Conservation (phyloP, 2,113 vertebrate genomes). For the Sylvietta virens region DNA sequence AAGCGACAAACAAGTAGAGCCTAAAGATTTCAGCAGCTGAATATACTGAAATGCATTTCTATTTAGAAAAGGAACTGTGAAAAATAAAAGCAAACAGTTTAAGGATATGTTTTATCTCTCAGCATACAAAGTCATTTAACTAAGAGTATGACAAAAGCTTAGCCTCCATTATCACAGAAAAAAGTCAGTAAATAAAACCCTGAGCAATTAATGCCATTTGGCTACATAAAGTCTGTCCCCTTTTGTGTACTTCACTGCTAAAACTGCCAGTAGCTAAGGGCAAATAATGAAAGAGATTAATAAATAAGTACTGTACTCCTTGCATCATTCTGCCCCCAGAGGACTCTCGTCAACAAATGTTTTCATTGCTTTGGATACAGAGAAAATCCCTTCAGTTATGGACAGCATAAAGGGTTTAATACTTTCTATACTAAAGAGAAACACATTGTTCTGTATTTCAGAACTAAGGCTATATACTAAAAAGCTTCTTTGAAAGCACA, state of each 20-base stretch:
- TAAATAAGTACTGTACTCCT: not conserved
- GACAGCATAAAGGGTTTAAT: not conserved
- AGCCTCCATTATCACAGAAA: not conserved
- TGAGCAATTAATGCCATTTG: not conserved
- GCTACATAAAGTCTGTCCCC: not conserved
- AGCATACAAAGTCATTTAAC: not conserved
- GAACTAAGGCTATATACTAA: not conserved
- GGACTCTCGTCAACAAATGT: not conserved
- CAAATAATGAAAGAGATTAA: not conserved
- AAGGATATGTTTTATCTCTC: not conserved
- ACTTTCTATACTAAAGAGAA: not conserved
- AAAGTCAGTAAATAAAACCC: not conserved
- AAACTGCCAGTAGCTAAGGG: not conserved
- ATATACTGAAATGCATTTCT: not conserved
- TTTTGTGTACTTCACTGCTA: slow-evolving; percentile 8
- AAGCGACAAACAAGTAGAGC: not conserved
- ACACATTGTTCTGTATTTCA: not conserved
- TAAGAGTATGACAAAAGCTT: not conserved
- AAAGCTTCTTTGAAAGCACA: not conserved
- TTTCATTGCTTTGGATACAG: not conserved
- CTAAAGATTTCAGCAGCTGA: not conserved
- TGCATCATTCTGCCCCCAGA: not conserved
- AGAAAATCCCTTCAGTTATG: not conserved
- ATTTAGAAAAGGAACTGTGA: not conserved
- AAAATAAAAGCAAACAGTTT: slow-evolving; percentile 15